These are phyloP conservation scores for Leptobrachium ailaonicum DNA, from an alignment of 2,113 vertebrate species.

Conservation along the genomic window DNA sequence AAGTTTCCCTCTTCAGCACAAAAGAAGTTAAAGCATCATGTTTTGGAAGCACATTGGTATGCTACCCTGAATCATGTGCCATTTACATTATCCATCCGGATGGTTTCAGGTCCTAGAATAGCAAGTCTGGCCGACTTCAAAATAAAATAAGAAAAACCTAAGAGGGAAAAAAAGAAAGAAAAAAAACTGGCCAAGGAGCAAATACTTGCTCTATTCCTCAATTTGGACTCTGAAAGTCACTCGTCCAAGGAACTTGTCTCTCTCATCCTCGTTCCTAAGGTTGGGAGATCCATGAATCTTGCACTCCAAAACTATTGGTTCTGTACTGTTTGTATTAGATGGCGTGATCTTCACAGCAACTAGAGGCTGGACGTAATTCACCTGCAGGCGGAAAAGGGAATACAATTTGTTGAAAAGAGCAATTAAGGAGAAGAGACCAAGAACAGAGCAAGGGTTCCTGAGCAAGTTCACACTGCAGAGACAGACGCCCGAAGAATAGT, in stretches of 20 bases:
- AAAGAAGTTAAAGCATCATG: constrained; percentile 62
- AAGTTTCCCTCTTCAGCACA: background rate
- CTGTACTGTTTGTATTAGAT: constrained; percentile 73
- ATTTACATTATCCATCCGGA: constrained; percentile 64
- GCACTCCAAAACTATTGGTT: constrained; percentile 87
- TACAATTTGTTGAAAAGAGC: too few species aligned
- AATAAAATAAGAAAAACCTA: constrained; percentile 48
- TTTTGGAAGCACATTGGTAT: constrained; percentile 68
- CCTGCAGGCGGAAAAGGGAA: constrained; percentile 66
- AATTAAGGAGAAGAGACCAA: too few species aligned
- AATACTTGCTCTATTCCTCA: constrained; percentile 69
- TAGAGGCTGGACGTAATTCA: constrained; percentile 86
- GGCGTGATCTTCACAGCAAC: constrained; percentile 87
- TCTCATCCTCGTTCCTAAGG: constrained; percentile 83
- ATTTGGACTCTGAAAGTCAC: constrained; percentile 85
- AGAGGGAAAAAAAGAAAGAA: constrained; percentile 57
- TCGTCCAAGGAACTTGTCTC: constrained; percentile 95
- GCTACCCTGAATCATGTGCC: constrained; percentile 69
- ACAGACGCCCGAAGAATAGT: too few species aligned
- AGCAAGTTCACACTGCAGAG: too few species aligned
- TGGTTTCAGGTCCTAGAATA: constrained; percentile 69
- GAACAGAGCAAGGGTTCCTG: too few species aligned
- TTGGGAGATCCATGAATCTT: constrained; percentile 79
- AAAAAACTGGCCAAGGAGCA: constrained; percentile 64
- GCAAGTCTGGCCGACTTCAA: constrained; percentile 71